Evolutionary conservation across 2,888 invertebrate species (phyloP), one percentile per base, ranked within the genome.

Genomic region (Rotaria magnacalcarata): DNA sequence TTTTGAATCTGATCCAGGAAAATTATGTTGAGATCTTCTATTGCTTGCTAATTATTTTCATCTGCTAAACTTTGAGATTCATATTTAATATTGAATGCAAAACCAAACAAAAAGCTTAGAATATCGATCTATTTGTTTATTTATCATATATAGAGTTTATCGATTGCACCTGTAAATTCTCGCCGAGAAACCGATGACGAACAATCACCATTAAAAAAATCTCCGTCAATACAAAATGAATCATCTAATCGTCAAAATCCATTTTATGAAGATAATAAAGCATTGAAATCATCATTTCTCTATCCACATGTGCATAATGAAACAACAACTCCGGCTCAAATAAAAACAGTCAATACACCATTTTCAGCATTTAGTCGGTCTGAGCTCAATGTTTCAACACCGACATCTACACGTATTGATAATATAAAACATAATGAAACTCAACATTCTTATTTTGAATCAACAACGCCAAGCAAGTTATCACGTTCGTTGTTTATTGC

Each of bases 331-430:
- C 47, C 75, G 47, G 16, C 41, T 24, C 75, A 75, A 75, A 21
- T 21, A 7, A 75, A 75, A 47, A 75, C 47, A 10, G 7, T 75
- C 8, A 75, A 41, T 41, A 47, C 75, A 24, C 75, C 75, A 75
- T 75, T 75, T 75, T 75, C 75, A 24, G 7, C 21, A 47, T 75
- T 75, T 43, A 75, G 75, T 47, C 75, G 75, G 10, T 75, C 75
- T 4, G 75, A 75, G 24, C 0, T 47, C 4, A 75, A 75, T 47
- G 75, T 75, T 7, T 75, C 75, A 24, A 41, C 41, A 8, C 47
- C 47, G 7, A 47, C 21, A 2, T 43, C 75, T 43, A 41, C 75
- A 43, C 41, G 14, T 47, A 41, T 41, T 43, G 43, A 43, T 43
- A 43, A 24, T 75, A 41, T 43, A 3, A 21, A 75, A 43, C 21